Evolutionary conservation across 2,113 vertebrate species (phyloP), one percentile per base, ranked within the genome.

Genomic region (Salvelinus fontinalis): DNA sequence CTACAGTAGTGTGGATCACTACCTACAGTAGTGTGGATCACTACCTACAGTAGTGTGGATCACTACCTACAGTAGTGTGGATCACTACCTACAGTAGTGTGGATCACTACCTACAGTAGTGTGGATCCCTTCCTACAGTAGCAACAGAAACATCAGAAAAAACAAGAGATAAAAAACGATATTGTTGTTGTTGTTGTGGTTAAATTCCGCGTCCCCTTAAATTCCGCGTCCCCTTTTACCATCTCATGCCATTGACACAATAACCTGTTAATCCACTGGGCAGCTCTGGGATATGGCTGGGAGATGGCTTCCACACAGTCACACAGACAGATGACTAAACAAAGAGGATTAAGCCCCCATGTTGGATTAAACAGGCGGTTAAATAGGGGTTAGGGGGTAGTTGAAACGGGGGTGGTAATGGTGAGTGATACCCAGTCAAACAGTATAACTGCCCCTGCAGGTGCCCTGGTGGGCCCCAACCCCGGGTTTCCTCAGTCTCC

Each of bases 271-370:
- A 89, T 88, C 82, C 83, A 27, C 39, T 3, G n/a, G 70, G 86
- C 77, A 75, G 82, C 75, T 84, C 78, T 83, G 76, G 83, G 39
- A 39, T 0, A 39, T 39, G 39, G 39, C 39, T 12, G 3, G 84
- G 82, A 79, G 18, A 85, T 88, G 81, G 84, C 88, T 84, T 79
- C 84, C 90, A 80, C 86, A 83, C 85, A 89, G 87, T 89, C 49
- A 51, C 49, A 16, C 49, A 16, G 49, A 14, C 85, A 92, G 89
- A 89, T 89, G 84, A 89, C 84, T 87, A 92, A 92, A 90, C 88
- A 91, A 91, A 90, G 88, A 77, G 74, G 84, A 81, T 89, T 84
- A 84, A 86, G 77, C 78, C 67, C 82, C 83, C 65, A 75, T 86
- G 71, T 77, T 81, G 81, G 88, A 90, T 90, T 87, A 88, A 75